phyloP scores from a whole-genome alignment of 2,797 vertebrate species.

The Aphelocoma californica region DNA sequence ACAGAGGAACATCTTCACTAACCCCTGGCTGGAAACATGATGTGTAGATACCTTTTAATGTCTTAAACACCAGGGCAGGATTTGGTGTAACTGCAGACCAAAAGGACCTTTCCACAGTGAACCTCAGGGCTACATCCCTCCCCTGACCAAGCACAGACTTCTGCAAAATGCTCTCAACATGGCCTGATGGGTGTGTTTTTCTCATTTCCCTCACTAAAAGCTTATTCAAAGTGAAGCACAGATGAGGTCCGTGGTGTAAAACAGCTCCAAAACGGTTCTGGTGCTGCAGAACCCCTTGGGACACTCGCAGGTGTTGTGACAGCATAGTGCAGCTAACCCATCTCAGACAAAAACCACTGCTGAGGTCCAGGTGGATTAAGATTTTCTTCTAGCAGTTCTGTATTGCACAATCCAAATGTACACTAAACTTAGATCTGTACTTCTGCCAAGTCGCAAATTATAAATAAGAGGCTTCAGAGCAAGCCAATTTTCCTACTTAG shows the following conservation, averaged over 20 bases:
- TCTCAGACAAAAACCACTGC: background rate
- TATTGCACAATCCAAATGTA: constrained; percentile 9
- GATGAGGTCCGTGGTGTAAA: background rate
- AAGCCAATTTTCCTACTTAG: constrained; percentile 61
- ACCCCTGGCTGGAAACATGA: background rate
- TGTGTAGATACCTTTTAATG: background rate
- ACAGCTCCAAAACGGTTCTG: accelerated
- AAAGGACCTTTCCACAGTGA: background rate
- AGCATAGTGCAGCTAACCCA: background rate
- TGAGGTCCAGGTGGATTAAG: background rate
- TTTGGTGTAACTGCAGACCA: background rate
- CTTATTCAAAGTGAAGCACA: background rate
- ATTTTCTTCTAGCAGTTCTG: background rate
- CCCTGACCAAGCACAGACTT: background rate
- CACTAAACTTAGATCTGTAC: constrained; percentile 39
- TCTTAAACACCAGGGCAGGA: background rate
- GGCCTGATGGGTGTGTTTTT: accelerated
- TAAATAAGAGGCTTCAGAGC: constrained; percentile 45
- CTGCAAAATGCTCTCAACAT: background rate
- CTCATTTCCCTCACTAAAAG: background rate
- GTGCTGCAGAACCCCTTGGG: background rate
- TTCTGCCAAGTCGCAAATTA: constrained; percentile 46
- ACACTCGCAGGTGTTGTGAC: background rate
- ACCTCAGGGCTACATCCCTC: background rate
- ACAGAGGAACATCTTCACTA: background rate